phyloP scores from a whole-genome alignment of 2,797 vertebrate species.

The Petrocephalus schoutedeni region DNA sequence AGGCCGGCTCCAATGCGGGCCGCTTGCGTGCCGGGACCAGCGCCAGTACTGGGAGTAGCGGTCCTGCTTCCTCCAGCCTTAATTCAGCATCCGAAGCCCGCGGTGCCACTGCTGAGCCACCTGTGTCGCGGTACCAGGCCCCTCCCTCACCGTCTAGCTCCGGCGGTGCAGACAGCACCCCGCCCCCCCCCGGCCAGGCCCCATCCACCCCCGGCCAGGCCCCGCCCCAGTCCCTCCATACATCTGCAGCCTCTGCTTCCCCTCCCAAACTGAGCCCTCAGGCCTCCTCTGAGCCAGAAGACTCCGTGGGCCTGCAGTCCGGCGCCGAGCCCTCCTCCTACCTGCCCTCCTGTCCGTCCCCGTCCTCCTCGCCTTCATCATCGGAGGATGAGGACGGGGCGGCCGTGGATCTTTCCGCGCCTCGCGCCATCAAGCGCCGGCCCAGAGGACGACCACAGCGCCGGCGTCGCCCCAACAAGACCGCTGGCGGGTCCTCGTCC shows the following conservation, averaged over 20 bases:
- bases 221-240: constrained; percentile 24
- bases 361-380: constrained; percentile 61
- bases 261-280: constrained; percentile 36
- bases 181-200: constrained; percentile 32
- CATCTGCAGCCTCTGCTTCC: constrained; percentile 29
- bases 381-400: constrained; percentile 59
- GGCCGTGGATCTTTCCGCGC: constrained; percentile 60
- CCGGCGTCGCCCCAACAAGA: not conserved
- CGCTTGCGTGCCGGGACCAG: constrained; percentile 33
- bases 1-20: constrained; percentile 47
- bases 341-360: constrained; percentile 56
- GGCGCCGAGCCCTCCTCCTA: constrained; percentile 18
- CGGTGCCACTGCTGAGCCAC: constrained; percentile 4
- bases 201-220: constrained; percentile 25
- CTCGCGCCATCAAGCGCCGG: constrained; percentile 47
- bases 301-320: constrained; percentile 27
- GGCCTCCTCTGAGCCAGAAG: not conserved
- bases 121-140: constrained; percentile 37
- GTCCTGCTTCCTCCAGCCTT: constrained; percentile 18
- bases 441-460: constrained; percentile 41
- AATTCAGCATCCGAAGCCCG: constrained; percentile 28
- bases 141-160: constrained; percentile 57
- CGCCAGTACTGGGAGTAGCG: not conserved
- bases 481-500: not conserved
- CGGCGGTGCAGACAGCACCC: constrained; percentile 48